These are phyloP conservation scores for Enteromius paludinosus DNA, from an alignment of 2,797 vertebrate species.

Conservation along the genomic window DNA sequence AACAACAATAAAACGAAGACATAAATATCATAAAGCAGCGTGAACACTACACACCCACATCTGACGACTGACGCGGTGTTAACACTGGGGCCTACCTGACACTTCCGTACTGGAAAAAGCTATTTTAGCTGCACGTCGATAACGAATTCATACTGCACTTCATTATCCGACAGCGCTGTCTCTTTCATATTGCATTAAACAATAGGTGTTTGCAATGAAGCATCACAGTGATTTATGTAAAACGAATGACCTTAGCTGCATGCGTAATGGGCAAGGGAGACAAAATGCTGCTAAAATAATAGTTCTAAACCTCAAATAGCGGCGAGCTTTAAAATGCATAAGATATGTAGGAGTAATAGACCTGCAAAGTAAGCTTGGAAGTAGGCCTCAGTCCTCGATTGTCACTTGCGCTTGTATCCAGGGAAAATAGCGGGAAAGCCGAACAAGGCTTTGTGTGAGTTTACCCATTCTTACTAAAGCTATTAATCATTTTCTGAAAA, in stretches of 20 bases:
- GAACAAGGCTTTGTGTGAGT: not conserved
- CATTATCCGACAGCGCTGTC: not conserved
- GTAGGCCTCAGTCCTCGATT: constrained; percentile 45
- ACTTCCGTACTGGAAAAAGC: not conserved
- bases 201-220: not conserved
- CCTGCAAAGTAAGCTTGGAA: not conserved
- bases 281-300: not conserved
- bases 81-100: constrained; percentile 1
- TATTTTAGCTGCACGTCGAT: not conserved
- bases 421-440: not conserved
- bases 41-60: constrained; percentile 10
- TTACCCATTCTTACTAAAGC: not conserved
- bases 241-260: not conserved
- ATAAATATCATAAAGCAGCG: constrained; percentile 70
- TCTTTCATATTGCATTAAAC: not conserved
- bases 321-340: not conserved
- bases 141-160: not conserved
- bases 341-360: not conserved
- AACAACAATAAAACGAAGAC: constrained; percentile 78
- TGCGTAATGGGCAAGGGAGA: not conserved
- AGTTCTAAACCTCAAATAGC: not conserved
- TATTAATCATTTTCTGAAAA: not conserved
- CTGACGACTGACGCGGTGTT: not conserved
- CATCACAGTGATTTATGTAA: not conserved
- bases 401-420: not conserved